Conservation (phyloP, 2,797 vertebrate genomes). For the Lutjanus campechanus region DNA sequence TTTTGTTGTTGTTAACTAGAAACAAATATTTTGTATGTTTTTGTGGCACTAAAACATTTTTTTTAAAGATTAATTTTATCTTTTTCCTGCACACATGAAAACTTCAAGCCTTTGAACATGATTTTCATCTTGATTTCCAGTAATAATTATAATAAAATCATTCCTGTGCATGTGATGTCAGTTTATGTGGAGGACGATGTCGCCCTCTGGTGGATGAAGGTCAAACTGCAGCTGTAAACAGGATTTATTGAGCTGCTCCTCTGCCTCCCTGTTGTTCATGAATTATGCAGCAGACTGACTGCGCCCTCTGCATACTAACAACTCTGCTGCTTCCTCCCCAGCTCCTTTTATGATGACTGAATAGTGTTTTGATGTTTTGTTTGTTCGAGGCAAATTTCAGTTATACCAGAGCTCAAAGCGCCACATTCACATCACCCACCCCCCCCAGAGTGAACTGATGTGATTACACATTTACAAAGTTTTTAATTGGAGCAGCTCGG, state of each 20-base stretch:
- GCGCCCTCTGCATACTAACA: conserved; percentile 46
- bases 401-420: neutral
- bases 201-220: conserved; percentile 53
- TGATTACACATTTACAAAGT: conserved; percentile 7
- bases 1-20: too few species aligned
- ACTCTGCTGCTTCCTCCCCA: conserved; percentile 36
- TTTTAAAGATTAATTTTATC: neutral
- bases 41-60: neutral
- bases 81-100: neutral
- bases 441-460: neutral
- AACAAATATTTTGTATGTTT: too few species aligned
- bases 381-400: conserved; percentile 17
- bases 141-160: neutral
- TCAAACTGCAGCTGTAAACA: conserved; percentile 6
- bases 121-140: neutral
- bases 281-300: conserved; percentile 62
- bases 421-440: neutral
- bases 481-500: conserved; percentile 19
- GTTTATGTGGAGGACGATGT: neutral
- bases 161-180: neutral
- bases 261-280: conserved; percentile 31
- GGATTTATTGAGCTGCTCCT: conserved; percentile 13
- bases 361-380: conserved; percentile 31
- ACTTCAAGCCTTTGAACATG: neutral
- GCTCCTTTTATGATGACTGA: conserved; percentile 4